Percentiles rank a stretch among this genome's conserved stretches.
Evolutionary conservation across 2,113 vertebrate genomes (phyloP).

Genomic region (Ariopsis seemanni): DNA sequence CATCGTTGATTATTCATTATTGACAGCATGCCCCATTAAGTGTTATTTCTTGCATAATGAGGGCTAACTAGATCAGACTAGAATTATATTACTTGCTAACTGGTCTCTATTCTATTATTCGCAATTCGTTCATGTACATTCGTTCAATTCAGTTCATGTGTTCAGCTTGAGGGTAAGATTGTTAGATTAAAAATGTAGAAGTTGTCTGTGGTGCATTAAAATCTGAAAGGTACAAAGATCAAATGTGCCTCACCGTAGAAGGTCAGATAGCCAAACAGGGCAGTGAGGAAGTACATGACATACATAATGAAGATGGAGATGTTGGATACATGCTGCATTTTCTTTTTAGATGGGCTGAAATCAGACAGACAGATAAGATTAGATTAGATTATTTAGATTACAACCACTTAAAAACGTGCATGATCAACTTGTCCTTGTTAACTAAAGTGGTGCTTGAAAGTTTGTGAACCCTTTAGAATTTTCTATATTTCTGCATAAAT

Average conservation of each 20-base stretch:
- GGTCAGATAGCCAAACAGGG: constrained; percentile 97
- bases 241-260: constrained; percentile 85
- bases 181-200: neutral
- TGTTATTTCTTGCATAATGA: neutral
- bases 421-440: neutral
- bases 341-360: constrained; percentile 85
- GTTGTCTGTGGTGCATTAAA: neutral
- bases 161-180: neutral
- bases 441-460: no score
- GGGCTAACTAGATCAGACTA: neutral
- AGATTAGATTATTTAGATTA: neutral
- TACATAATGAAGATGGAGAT: constrained; percentile 94
- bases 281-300: constrained; percentile 95
- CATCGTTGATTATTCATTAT: neutral
- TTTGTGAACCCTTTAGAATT: no score
- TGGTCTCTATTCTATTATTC: neutral
- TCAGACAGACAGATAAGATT: constrained; percentile 17
- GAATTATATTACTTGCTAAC: neutral
- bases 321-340: constrained; percentile 95
- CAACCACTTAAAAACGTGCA: neutral
- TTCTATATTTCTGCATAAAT: no score
- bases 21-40: neutral
- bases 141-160: neutral
- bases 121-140: neutral
- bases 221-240: neutral